phyloP scores from a whole-genome alignment of 2,888 invertebrate genomes.

The Drosophila peninsularis region DNA sequence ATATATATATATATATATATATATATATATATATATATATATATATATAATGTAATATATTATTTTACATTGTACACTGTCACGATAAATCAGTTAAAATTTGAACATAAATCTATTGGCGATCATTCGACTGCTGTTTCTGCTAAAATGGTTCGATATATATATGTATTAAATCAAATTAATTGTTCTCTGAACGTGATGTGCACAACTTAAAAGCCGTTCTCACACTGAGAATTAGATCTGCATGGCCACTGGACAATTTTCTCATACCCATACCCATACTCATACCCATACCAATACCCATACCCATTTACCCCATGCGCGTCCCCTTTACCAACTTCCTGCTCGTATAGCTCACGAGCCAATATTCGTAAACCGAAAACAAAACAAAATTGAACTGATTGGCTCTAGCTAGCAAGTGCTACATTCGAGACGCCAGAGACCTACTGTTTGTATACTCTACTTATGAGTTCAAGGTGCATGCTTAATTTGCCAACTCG shows the following conservation, averaged over 20 bases:
- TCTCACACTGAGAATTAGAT: conserved; percentile 67
- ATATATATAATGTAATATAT: too few species aligned
- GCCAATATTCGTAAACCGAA: conserved; percentile 47
- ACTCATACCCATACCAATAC: too few species aligned
- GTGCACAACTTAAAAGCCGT: conserved; percentile 63
- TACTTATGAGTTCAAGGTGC: conserved; percentile 67
- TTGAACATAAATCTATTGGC: background rate
- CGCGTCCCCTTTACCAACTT: conserved; percentile 2
- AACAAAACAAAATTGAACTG: conserved; percentile 9
- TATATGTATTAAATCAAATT: conserved; percentile 1
- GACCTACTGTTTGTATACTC: conserved; percentile 11
- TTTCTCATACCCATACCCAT: conserved; percentile 7
- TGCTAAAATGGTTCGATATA: too few species aligned
- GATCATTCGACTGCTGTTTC: too few species aligned
- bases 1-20: background rate
- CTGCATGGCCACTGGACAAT: conserved; percentile 48
- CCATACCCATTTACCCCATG: conserved; percentile 3
- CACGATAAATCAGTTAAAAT: conserved; percentile 12
- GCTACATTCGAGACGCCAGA: conserved; percentile 2
- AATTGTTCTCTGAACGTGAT: conserved; percentile 37
- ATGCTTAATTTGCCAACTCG: conserved; percentile 56
- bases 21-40: too few species aligned
- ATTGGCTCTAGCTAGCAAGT: conserved; percentile 30
- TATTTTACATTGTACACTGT: background rate
- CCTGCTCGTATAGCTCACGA: conserved; percentile 31